phyloP scores from a whole-genome alignment of 2,113 vertebrate species.

The Agapornis roseicollis region DNA sequence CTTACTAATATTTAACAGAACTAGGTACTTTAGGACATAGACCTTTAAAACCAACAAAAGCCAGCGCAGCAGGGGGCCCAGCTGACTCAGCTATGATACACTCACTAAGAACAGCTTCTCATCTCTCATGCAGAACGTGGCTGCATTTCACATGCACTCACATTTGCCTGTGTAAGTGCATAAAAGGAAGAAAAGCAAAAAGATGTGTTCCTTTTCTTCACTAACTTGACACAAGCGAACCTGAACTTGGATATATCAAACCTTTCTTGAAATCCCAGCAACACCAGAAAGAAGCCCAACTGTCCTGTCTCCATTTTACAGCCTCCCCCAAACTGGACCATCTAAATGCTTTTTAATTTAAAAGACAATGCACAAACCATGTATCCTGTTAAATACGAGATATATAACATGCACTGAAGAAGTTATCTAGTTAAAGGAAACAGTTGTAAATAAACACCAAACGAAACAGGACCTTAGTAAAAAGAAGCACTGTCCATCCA shows the following conservation, averaged over 20 bases:
- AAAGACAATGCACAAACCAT: background rate
- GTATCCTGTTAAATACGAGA: background rate
- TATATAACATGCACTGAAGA: background rate
- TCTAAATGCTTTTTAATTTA: background rate
- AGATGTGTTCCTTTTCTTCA: background rate
- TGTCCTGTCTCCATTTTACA: background rate
- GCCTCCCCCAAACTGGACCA: background rate
- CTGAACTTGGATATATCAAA: background rate
- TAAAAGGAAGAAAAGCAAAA: background rate
- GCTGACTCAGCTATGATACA: conserved; percentile 20
- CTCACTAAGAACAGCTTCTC: background rate
- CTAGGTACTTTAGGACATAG: background rate
- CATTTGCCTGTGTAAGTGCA: background rate
- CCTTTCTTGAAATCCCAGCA: background rate
- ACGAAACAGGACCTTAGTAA: background rate
- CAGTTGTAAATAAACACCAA: background rate
- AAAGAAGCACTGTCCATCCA: background rate
- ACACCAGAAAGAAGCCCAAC: background rate
- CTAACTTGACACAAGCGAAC: background rate
- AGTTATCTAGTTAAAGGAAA: background rate
- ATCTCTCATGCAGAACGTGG: background rate
- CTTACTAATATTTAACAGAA: conserved; percentile 56
- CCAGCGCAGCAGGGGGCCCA: background rate
- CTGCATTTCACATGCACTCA: background rate
- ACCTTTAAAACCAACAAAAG: background rate